Percentiles rank a stretch among this genome's conserved stretches.
These are phyloP conservation scores for Glyphotaelius pellucidus DNA, from an alignment of 2,888 invertebrate genomes.

Conservation along the genomic window DNA sequence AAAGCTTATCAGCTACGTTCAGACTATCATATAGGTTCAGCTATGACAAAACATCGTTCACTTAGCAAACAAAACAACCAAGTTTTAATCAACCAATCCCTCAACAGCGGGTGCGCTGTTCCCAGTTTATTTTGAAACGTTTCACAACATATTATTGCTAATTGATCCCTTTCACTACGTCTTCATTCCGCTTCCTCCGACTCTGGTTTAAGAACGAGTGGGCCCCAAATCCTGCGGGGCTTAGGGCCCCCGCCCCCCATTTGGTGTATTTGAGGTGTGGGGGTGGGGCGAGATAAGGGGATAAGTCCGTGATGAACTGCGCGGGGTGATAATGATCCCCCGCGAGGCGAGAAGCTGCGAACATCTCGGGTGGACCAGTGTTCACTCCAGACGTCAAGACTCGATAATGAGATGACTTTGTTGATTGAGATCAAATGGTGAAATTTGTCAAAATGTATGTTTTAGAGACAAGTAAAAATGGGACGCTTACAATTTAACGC, in stretches of 20 bases:
- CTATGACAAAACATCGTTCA: neutral
- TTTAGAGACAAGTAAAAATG: neutral
- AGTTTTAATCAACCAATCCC: neutral
- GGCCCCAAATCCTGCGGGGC: constrained; percentile 49
- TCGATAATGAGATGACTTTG: constrained; percentile 25
- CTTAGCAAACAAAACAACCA: neutral
- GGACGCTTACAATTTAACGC: neutral
- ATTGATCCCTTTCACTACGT: constrained; percentile 38
- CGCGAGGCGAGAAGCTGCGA: constrained; percentile 45
- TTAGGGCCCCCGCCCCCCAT: constrained; percentile 31
- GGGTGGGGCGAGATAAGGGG: constrained; percentile 60
- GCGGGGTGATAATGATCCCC: constrained; percentile 48
- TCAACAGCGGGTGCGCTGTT: neutral
- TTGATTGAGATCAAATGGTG: constrained; percentile 1
- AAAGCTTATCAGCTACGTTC: neutral
- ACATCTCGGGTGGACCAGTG: constrained; percentile 39
- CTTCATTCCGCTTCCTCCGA: neutral
- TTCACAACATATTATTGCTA: constrained; percentile 21
- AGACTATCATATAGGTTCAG: neutral
- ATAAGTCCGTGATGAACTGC: constrained; percentile 65
- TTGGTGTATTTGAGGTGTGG: neutral
- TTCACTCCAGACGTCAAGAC: constrained; percentile 10
- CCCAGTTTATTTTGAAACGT: neutral
- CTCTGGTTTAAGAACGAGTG: constrained; percentile 42
- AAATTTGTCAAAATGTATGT: neutral